A percentile compares a stretch with the other conserved stretches of the same genome.
Evolutionary conservation across 2,113 vertebrate genomes (phyloP).

Genomic region (Neolamprologus hecqui): DNA sequence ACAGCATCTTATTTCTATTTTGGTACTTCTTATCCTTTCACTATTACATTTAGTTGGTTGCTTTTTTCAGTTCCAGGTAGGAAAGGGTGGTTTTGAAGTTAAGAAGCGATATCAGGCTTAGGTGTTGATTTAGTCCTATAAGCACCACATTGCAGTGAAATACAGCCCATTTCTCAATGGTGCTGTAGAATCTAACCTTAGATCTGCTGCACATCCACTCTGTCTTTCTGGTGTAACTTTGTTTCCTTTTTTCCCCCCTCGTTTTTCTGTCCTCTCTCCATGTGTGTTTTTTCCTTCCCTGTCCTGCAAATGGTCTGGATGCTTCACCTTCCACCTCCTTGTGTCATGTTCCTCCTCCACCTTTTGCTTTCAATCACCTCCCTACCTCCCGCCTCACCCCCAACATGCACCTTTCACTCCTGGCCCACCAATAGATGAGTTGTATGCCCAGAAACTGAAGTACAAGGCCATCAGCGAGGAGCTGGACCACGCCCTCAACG

Average conservation of each 20-base stretch:
- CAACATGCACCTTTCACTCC: not conserved
- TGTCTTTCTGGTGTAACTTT: slow-evolving; percentile 38
- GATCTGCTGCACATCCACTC: slow-evolving; percentile 7
- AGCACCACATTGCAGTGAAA: not conserved
- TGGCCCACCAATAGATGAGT: slow-evolving; percentile 81
- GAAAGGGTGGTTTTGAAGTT: not conserved
- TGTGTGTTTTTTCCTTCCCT: not conserved
- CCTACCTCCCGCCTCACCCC: not conserved
- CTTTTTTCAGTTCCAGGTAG: not conserved
- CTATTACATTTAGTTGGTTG: not conserved
- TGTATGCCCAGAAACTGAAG: slow-evolving; percentile 99
- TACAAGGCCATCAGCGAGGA: slow-evolving; percentile 99
- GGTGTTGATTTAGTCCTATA: not conserved
- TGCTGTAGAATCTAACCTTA: not conserved
- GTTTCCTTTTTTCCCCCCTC: not conserved
- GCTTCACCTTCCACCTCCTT: slow-evolving; percentile 37
- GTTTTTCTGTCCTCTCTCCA: slow-evolving; percentile 12
- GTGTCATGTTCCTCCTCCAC: slow-evolving; percentile 39
- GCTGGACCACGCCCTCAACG: slow-evolving; percentile 99
- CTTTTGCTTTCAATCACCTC: slow-evolving; percentile 22
- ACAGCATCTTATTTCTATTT: not conserved
- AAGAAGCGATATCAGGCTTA: not conserved
- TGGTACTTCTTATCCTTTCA: rapidly evolving
- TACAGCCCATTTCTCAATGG: not conserved
- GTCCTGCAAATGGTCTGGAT: slow-evolving; percentile 6